Evolutionary conservation across 2,888 invertebrate species (phyloP), one percentile per base, ranked within the genome.

Genomic region (Steromphala cineraria): DNA sequence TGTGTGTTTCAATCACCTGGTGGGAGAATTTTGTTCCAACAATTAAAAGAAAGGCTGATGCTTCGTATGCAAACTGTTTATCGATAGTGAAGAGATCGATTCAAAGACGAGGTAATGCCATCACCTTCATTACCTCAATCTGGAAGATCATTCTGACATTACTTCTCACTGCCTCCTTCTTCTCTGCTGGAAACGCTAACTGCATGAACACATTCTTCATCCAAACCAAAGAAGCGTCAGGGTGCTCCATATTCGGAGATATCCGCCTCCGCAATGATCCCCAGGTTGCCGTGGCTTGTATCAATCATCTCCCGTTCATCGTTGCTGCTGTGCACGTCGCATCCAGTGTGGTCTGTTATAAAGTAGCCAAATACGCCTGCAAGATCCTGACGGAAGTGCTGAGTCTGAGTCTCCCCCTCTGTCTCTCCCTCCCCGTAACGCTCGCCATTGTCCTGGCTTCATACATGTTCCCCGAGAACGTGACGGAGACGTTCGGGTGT

Each of bases 301-400:
- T 81, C 13, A 75, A 79, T 21, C 81, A 67, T 40, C 80, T 85
- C 28, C 88, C 88, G 3, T 56, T 88, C n/a, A 46, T 85, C 2
- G 62, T 87, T 46, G 87, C 88, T 0, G 77, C 82, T 0, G 80
- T 87, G 19, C 86, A 86, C 80, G 84, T 88, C 8, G 52, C 81
- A 0, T 75, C 83, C 15, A 86, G 87, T 76, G 75, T 84, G n/a
- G 40, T 86, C 0, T 88, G 88, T 31, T 88, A 86, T 82, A 87
- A 80, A 71, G 56, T 80, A 1, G 82, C 78, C 17, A 85, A 85
- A 56, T 81, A 81, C 5, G 82, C 85, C n/a, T 85, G 85, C 76
- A 82, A 85, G 52, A 78, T 85, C 19, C 31, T 83, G 67, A 76
- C 78, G 1, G 83, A 85, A 36, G 67, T 78, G 2, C 24, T 19